A percentile compares a stretch with the other conserved stretches of the same genome.
phyloP scores from a whole-genome alignment of 2,113 vertebrate species.

The Oreochromis tanganicae region DNA sequence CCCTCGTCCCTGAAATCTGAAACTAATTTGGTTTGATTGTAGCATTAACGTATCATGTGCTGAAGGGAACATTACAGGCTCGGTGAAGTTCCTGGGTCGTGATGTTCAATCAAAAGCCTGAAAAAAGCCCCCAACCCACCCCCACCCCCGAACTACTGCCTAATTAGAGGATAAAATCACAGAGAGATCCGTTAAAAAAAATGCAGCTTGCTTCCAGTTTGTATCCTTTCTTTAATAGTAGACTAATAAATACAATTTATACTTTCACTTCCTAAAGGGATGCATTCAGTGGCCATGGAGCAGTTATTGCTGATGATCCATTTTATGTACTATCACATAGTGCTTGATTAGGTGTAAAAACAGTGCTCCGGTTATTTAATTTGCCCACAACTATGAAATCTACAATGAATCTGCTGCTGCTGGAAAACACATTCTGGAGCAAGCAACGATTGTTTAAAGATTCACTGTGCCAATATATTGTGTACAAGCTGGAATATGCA shows the following conservation, averaged over 20 bases:
- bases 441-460: conserved; percentile 15
- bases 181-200: neutral
- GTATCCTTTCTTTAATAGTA: neutral
- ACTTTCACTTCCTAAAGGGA: neutral
- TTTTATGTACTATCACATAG: neutral
- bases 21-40: conserved; percentile 7
- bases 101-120: conserved; percentile 10
- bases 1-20: neutral
- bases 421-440: neutral
- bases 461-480: conserved; percentile 11
- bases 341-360: neutral
- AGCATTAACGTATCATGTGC: neutral
- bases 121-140: neutral
- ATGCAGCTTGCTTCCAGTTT: neutral
- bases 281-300: neutral
- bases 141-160: neutral
- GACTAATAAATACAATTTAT: neutral
- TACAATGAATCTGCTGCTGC: neutral
- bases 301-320: neutral
- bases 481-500: conserved; percentile 10
- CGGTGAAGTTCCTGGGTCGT: neutral
- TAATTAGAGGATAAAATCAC: neutral
- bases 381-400: neutral
- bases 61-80: neutral
- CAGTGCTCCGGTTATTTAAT: conserved; percentile 1